phyloP scores from a whole-genome alignment of 37 sponge, comb jelly and placozoan species.

The Cliona cf. orientalis region DNA sequence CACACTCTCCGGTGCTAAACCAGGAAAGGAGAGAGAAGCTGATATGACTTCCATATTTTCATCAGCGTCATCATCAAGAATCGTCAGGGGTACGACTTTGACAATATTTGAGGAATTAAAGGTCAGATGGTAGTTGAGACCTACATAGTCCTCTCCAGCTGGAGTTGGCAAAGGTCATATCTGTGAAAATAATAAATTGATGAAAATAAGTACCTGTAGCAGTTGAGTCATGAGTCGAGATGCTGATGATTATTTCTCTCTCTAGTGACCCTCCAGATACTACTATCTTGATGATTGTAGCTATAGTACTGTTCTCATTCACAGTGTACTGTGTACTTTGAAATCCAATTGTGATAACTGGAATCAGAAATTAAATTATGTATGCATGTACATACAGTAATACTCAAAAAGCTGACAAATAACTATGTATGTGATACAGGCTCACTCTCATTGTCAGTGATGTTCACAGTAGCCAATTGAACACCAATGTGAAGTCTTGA shows the following conservation, averaged over 20 bases:
- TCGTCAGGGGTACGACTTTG: not conserved
- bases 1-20: not conserved
- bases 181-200: not conserved
- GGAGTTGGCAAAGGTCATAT: not conserved
- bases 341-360: constrained; percentile 32
- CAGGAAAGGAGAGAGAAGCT: not conserved
- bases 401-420: constrained; percentile 1
- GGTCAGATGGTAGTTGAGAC: not conserved
- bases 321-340: not conserved
- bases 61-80: not conserved
- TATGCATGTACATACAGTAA: not conserved
- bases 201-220: constrained; percentile 9
- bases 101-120: too few relatives aligned
- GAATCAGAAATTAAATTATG: not conserved
- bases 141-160: constrained; percentile 5
- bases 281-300: not conserved
- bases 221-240: constrained; percentile 37
- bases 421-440: constrained; percentile 32
- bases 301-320: constrained; percentile 7
- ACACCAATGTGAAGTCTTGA: not conserved
- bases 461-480: not conserved
- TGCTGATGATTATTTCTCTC: not conserved
- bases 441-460: constrained; percentile 40
- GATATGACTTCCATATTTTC: constrained; percentile 3
- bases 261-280: constrained; percentile 22